Evolutionary conservation across 2,113 vertebrate species (phyloP).

Genomic region (Scolopax mira): DNA sequence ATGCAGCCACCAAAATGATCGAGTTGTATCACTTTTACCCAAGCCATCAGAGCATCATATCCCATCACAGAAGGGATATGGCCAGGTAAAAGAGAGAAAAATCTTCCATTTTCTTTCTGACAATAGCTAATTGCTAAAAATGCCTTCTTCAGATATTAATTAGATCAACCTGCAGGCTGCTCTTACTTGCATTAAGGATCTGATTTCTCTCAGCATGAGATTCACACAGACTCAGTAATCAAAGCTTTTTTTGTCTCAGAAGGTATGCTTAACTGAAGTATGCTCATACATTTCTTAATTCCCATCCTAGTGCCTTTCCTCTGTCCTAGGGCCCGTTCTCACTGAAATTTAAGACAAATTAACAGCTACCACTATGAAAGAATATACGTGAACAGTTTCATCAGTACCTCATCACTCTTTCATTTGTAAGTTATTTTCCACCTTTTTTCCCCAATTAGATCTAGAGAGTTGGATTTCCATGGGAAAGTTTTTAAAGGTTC

Average conservation of each 20-base stretch:
- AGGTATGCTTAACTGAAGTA: not conserved
- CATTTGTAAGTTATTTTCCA: not conserved
- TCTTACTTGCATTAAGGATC: not conserved
- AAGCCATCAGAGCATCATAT: not conserved
- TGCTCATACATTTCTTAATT: not conserved
- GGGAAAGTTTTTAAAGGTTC: not conserved
- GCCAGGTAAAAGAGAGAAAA: not conserved
- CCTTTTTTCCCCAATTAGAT: not conserved
- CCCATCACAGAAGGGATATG: not conserved
- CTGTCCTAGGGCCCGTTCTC: not conserved
- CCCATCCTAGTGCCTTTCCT: not conserved
- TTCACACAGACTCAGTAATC: slow-evolving; percentile 15
- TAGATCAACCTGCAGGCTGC: slow-evolving; percentile 13
- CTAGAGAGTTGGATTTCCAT: not conserved
- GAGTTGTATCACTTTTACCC: not conserved
- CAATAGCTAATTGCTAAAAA: not conserved
- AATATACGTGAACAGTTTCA: not conserved
- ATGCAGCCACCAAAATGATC: not conserved
- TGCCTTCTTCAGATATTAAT: slow-evolving; percentile 14
- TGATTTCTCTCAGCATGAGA: not conserved
- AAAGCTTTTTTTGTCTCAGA: slow-evolving; percentile 27
- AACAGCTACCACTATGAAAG: not conserved
- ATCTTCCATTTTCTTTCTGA: not conserved
- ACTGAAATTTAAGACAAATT: not conserved
- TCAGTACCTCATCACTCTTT: not conserved